These are phyloP conservation scores for Lasioglossum figueresi DNA, from an alignment of 2,888 invertebrate genomes.

Conservation along the genomic window DNA sequence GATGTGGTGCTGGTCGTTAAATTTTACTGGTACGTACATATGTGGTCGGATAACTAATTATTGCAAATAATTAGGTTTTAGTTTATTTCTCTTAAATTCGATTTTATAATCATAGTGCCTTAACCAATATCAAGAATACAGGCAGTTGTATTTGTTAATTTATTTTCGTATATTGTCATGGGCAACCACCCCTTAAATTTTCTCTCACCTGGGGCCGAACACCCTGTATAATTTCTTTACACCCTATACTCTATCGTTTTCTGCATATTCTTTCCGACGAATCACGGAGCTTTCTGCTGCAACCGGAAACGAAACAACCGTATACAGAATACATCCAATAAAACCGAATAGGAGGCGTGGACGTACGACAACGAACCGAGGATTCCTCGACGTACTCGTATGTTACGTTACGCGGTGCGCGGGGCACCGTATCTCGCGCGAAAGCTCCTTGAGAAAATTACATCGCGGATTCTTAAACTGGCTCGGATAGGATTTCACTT, in stretches of 20 bases:
- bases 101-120: no score
- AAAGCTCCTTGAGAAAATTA: slow-evolving; percentile 58
- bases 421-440: slow-evolving; percentile 51
- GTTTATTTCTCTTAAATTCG: no score
- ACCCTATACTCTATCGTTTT: neutral
- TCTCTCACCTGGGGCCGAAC: no score
- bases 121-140: no score
- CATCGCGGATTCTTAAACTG: slow-evolving; percentile 62
- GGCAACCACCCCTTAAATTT: no score
- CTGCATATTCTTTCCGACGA: neutral
- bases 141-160: no score
- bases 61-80: no score
- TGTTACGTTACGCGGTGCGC: slow-evolving; percentile 7
- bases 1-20: no score
- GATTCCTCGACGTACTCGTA: neutral
- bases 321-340: neutral
- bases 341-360: neutral
- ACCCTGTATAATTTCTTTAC: no score
- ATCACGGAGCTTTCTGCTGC: neutral
- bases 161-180: no score
- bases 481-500: slow-evolving; percentile 70
- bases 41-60: no score
- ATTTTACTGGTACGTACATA: no score
- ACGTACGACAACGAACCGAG: neutral
- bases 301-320: neutral